A percentile compares a stretch with the other conserved stretches of the same genome.
phyloP scores from a whole-genome alignment of 2,113 vertebrate genomes.

The Pyrgilauda ruficollis region DNA sequence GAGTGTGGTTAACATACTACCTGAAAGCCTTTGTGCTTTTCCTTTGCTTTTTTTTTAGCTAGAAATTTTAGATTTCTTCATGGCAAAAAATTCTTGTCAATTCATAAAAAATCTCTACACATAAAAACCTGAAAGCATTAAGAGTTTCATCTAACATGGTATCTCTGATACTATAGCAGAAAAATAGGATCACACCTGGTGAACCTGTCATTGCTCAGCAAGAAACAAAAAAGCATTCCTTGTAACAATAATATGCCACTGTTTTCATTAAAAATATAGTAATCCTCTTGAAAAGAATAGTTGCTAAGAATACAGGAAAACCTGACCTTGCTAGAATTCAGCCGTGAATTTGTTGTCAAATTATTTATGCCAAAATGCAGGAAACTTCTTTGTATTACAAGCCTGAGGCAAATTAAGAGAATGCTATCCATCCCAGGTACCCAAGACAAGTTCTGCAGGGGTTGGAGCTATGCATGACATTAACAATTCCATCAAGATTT shows the following conservation, averaged over 20 bases:
- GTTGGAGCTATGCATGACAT: background rate
- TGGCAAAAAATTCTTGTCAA: background rate
- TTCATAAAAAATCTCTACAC: background rate
- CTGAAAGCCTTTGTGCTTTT: background rate
- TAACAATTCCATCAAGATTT: slow-evolving; percentile 9
- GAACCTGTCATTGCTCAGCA: background rate
- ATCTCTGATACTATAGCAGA: background rate
- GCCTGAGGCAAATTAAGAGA: background rate
- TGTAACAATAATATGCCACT: background rate
- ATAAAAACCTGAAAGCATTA: background rate
- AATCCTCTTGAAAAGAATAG: background rate
- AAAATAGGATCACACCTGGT: background rate
- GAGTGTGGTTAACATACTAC: background rate
- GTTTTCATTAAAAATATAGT: background rate
- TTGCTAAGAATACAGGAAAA: background rate
- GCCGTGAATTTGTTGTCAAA: background rate
- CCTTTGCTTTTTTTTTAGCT: background rate
- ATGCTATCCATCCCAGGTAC: background rate
- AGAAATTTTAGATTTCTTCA: background rate
- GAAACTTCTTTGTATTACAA: background rate
- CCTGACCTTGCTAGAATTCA: background rate
- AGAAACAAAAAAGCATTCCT: background rate
- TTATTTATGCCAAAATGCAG: background rate
- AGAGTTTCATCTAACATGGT: background rate
- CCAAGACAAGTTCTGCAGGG: background rate